Percentiles rank a stretch among this genome's conserved stretches.
phyloP scores from a whole-genome alignment of 2,888 invertebrate genomes.

The Hoplodrina blanda region DNA sequence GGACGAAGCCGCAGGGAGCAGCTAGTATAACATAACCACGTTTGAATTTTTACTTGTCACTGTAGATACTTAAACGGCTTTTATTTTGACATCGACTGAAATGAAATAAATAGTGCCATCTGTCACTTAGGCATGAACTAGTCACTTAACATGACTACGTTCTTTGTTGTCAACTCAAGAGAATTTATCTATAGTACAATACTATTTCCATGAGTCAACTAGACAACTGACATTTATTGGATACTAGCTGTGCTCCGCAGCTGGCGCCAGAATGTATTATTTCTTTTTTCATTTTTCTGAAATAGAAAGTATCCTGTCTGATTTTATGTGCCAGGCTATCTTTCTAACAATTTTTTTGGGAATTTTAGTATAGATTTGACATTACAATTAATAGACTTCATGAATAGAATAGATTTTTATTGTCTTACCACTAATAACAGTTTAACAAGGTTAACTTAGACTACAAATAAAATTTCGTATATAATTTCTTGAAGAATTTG shows the following conservation, averaged over 20 bases:
- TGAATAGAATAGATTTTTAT: too few relatives aligned
- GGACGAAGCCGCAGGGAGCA: too few relatives aligned
- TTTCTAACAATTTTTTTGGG: not conserved
- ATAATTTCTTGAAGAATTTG: too few relatives aligned
- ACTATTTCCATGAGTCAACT: conserved; percentile 3
- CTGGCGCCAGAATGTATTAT: not conserved
- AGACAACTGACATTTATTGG: conserved; percentile 47
- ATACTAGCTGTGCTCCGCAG: conserved; percentile 15
- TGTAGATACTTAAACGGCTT: too few relatives aligned
- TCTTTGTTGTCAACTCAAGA: conserved; percentile 7
- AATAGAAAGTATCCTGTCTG: not conserved
- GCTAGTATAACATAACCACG: too few relatives aligned
- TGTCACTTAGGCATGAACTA: conserved; percentile 15
- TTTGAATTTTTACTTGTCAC: too few relatives aligned
- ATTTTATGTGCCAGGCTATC: not conserved
- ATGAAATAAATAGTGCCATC: conserved; percentile 26
- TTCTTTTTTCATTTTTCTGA: not conserved
- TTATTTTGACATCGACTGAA: not conserved
- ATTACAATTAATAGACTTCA: not conserved
- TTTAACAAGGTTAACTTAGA: too few relatives aligned
- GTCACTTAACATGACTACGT: not conserved
- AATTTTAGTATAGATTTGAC: not conserved
- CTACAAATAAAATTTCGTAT: too few relatives aligned
- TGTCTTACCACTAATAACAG: too few relatives aligned
- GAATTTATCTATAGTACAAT: not conserved